Conservation (phyloP, 2,797 vertebrate genomes). For the Hapalemur alaotrensis region DNA sequence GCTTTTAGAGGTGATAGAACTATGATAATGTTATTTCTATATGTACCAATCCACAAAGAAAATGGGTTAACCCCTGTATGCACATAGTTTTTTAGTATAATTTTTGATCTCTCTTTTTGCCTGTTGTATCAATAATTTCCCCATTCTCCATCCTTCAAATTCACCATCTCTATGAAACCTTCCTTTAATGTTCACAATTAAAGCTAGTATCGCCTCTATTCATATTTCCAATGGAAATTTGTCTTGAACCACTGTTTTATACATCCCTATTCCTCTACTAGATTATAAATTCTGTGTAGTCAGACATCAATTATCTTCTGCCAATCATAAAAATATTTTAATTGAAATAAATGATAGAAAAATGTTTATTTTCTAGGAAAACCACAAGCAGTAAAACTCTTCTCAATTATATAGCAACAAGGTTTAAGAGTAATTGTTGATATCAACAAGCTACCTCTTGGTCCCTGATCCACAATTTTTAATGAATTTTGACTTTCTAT, state of each 20-base stretch:
- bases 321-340: not conserved
- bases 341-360: not conserved
- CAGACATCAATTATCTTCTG: not conserved
- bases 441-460: not conserved
- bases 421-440: not conserved
- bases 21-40: not conserved
- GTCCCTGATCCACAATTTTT: not conserved
- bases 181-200: not conserved
- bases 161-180: not conserved
- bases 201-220: not conserved
- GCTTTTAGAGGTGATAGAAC: not conserved
- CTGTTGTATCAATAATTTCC: not conserved
- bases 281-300: not conserved
- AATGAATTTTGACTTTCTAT: not conserved
- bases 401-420: not conserved
- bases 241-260: not conserved
- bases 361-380: not conserved
- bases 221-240: not conserved
- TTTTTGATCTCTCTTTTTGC: not conserved
- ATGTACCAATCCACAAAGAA: too few relatives aligned
- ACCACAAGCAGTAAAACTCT: not conserved
- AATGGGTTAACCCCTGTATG: not conserved
- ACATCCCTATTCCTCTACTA: not conserved
- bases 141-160: not conserved
- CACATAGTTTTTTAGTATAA: not conserved